A percentile compares a stretch with the other conserved stretches of the same genome.
These are phyloP conservation scores for Polyommatus iphigenia DNA, from an alignment of 2,888 invertebrate species.

Conservation along the genomic window DNA sequence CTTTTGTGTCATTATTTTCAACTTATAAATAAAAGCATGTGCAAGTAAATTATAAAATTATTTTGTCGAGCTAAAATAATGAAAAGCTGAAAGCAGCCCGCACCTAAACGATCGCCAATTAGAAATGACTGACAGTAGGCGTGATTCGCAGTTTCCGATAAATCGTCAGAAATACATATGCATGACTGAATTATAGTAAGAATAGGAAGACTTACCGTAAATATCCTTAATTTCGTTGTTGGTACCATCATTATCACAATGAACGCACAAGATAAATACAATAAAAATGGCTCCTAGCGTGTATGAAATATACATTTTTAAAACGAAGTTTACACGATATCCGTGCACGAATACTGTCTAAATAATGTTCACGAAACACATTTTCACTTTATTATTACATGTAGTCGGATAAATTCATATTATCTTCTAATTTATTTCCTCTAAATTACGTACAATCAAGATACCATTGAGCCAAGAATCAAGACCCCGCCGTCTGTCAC, in stretches of 20 bases:
- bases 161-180: not conserved
- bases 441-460: conserved; percentile 64
- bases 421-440: conserved; percentile 63
- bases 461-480: conserved; percentile 66
- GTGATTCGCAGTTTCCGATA: conserved; percentile 25
- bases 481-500: conserved; percentile 76
- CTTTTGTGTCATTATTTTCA: too few species aligned
- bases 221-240: conserved; percentile 76
- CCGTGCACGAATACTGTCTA: conserved; percentile 62
- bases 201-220: conserved; percentile 62
- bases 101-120: not conserved
- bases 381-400: conserved; percentile 64
- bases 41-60: not conserved
- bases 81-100: not conserved
- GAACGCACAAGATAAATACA: conserved; percentile 79
- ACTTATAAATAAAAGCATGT: not conserved
- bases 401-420: conserved; percentile 60
- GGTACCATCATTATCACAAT: conserved; percentile 76
- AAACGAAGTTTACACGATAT: conserved; percentile 60
- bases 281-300: conserved; percentile 79
- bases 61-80: not conserved
- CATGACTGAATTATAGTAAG: conserved; percentile 28
- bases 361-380: conserved; percentile 67
- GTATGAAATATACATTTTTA: conserved; percentile 74
- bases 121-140: conserved; percentile 30